A percentile compares a stretch with the other conserved stretches of the same genome.
These are phyloP conservation scores for Griposia aprilina DNA, from an alignment of 2,888 invertebrate genomes.

Conservation along the genomic window DNA sequence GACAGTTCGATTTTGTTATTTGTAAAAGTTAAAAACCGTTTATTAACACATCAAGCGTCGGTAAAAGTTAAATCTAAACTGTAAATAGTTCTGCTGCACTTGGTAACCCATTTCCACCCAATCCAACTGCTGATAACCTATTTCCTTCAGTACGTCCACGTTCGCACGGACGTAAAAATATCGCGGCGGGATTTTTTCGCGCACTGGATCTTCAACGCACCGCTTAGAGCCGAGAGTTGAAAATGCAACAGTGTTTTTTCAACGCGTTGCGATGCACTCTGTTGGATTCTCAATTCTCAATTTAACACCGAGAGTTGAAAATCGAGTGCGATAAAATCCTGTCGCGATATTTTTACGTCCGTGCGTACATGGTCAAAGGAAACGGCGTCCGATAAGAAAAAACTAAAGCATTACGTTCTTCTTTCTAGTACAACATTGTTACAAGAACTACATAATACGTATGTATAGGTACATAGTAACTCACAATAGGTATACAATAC, in stretches of 20 bases:
- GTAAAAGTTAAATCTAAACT: conserved; percentile 15
- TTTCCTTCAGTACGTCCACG: conserved; percentile 32
- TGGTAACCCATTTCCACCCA: conserved; percentile 48
- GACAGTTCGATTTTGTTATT: no score
- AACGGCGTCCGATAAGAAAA: conserved; percentile 53
- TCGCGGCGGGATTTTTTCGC: no score
- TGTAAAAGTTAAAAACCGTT: background rate
- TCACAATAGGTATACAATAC: conserved; percentile 58
- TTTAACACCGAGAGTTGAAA: no score
- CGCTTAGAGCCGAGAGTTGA: no score
- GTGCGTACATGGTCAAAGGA: conserved; percentile 11
- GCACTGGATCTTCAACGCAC: no score
- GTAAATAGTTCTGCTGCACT: conserved; percentile 18
- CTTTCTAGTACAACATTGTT: conserved; percentile 62
- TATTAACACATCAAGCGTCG: background rate
- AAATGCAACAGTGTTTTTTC: no score
- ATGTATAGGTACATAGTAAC: conserved; percentile 34
- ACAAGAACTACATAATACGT: conserved; percentile 47
- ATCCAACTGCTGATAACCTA: conserved; percentile 59
- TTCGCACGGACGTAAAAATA: no score
- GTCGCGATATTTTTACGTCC: no score
- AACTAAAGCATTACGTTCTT: conserved; percentile 50
- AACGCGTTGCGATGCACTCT: no score
- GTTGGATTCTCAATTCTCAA: no score
- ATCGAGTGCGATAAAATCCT: no score